phyloP scores from a whole-genome alignment of 1,140 invertebrate species.

The Battus philenor region DNA sequence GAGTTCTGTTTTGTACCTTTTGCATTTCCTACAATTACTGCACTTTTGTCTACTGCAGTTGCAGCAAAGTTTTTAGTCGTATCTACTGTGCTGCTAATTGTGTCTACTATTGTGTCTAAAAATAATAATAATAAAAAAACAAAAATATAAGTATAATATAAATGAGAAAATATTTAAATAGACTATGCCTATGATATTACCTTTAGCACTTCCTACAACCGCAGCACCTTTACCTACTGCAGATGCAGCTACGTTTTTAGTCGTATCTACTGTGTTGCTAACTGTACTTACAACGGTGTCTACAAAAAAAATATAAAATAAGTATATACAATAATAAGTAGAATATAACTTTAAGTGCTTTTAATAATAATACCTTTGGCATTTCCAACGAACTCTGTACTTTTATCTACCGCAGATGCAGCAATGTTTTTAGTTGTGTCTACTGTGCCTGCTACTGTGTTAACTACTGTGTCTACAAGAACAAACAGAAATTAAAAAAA shows the following conservation, averaged over 20 bases:
- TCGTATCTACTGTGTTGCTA: conserved; percentile 30
- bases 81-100: conserved; percentile 37
- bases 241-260: conserved; percentile 30
- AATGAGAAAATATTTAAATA: neutral
- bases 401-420: conserved; percentile 38
- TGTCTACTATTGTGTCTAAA: conserved; percentile 29
- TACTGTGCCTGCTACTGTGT: conserved; percentile 31
- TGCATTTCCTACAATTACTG: conserved; percentile 32
- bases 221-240: conserved; percentile 30
- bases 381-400: conserved; percentile 27
- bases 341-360: too few relatives aligned
- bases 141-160: neutral
- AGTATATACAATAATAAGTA: too few relatives aligned
- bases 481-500: conserved; percentile 17
- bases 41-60: conserved; percentile 41
- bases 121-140: neutral
- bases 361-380: conserved; percentile 28
- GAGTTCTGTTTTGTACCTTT: conserved; percentile 28
- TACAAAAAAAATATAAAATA: conserved; percentile 15
- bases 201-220: conserved; percentile 33
- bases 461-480: conserved; percentile 30
- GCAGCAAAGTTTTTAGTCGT: conserved; percentile 47
- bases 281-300: conserved; percentile 27
- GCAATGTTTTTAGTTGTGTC: conserved; percentile 48
- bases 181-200: conserved; percentile 17